A percentile compares a stretch with the other conserved stretches of the same genome.
These are phyloP conservation scores for Narcine bancroftii DNA, from an alignment of 2,113 vertebrate species.

Conservation along the genomic window DNA sequence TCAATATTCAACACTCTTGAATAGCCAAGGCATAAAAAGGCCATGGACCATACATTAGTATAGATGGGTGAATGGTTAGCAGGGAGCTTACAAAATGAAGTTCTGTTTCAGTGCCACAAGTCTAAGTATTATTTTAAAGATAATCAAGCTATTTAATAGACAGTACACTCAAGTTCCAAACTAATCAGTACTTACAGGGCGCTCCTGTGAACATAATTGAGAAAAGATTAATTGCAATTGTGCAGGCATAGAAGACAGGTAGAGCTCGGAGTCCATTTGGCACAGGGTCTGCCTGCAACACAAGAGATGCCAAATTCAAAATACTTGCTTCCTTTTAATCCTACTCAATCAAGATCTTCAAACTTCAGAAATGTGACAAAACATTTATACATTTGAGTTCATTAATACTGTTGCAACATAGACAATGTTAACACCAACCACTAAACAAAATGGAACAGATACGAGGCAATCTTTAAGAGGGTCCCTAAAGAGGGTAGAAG, in stretches of 20 bases:
- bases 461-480: no score
- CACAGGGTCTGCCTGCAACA: slow-evolving; percentile 73
- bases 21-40: no score
- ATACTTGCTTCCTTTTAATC: not conserved
- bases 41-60: no score
- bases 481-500: no score
- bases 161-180: not conserved
- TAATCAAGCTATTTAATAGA: not conserved
- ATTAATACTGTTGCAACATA: no score
- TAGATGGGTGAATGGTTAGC: no score
- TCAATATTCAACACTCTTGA: no score
- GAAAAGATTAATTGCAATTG: slow-evolving; percentile 84
- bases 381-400: not conserved
- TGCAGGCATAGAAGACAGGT: slow-evolving; percentile 85
- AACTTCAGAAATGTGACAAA: not conserved
- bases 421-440: no score
- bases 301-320: not conserved
- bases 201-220: slow-evolving; percentile 89
- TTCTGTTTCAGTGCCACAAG: no score
- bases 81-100: no score
- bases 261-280: slow-evolving; percentile 82
- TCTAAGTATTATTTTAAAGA: no score
- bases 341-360: not conserved
- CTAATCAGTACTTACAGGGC: slow-evolving; percentile 67
- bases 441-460: no score